Base-by-base conservation (phyloP, 92 coral and sea anemone genomes). In the Parazoanthus atlanticus region DNA sequence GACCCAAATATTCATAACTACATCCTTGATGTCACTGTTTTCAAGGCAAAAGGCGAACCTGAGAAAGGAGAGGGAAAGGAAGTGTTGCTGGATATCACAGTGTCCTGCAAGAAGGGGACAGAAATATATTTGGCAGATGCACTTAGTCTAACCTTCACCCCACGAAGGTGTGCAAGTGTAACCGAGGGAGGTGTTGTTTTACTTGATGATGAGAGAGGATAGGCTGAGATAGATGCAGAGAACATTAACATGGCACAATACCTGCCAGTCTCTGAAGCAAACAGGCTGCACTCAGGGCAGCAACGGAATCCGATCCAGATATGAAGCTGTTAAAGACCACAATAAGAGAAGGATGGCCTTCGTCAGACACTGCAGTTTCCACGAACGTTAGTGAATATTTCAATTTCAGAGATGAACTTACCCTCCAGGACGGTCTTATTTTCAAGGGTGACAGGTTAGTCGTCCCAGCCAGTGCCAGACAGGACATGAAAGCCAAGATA, bases 1-100 rank as follows among this genome's bases (percentile, higher is more conserved):
- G 89, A 76, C 47, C 73, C 56, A 84, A 34, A 84, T 21, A 77
- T 77, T 38, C 70, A 56, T 25, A 76, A 84, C 41, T 81, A 81
- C 77, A 32, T 17, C 46, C 64, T 81, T 32, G 78, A 88, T 33
- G 47, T 89, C 29, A 81, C 74, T 34, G 82, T 82, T 41, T 49
- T 81, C 1, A 88, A 66, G 32, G 72, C 46, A 4, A 34, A 76
- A 58, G 89, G 92, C 40, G 54, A 34, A 34, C 71, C 75, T 0
- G 92, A 89, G 40, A 89, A 89, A 77, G 91, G 91, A 31, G 92
- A 84, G 30, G 92, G 92, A 4, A 85, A 34, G 25, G 85, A 86
- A 7, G 92, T 76, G 64, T 43, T 82, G 19, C 29, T 52, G 13
- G 89, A 89, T 8, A 34, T 76, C 88, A 52, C 64, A 72, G n/a